These are phyloP conservation scores for Lasioglossum pauxillum DNA, from an alignment of 2,888 invertebrate genomes.

Conservation along the genomic window DNA sequence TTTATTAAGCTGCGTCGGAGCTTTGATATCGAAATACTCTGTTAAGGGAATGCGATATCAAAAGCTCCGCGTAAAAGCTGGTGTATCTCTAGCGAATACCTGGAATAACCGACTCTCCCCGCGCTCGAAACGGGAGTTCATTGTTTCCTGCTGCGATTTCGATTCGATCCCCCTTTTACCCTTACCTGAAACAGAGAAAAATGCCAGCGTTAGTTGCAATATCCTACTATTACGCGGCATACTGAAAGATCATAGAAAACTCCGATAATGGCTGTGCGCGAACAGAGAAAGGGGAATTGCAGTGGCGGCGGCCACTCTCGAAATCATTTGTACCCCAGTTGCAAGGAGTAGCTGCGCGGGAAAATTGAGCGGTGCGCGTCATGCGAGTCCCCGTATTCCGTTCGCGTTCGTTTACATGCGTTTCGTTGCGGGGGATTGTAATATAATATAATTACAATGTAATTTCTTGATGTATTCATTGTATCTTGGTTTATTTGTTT, in stretches of 20 bases:
- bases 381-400: not conserved
- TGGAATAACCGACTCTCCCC: slow-evolving; percentile 1
- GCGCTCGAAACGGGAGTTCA: not conserved
- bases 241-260: slow-evolving; percentile 25
- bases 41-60: not conserved
- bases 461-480: not conserved
- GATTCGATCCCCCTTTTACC: slow-evolving; percentile 14
- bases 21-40: not conserved
- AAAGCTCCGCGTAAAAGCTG: not conserved
- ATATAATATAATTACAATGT: not conserved
- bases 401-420: not conserved
- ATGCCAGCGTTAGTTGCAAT: slow-evolving; percentile 35
- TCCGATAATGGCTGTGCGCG: slow-evolving; percentile 31
- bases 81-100: slow-evolving; percentile 16
- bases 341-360: not conserved
- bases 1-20: not conserved
- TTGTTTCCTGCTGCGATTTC: slow-evolving; percentile 23
- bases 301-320: slow-evolving; percentile 17
- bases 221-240: slow-evolving; percentile 16
- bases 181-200: slow-evolving; percentile 50
- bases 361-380: not conserved
- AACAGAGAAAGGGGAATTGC: not conserved
- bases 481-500: not conserved
- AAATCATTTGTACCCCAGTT: slow-evolving; percentile 28
- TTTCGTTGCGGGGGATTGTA: not conserved